Percentiles rank a stretch among this genome's conserved stretches.
phyloP scores from a whole-genome alignment of 2,113 vertebrate genomes.

The Rostratula benghalensis region DNA sequence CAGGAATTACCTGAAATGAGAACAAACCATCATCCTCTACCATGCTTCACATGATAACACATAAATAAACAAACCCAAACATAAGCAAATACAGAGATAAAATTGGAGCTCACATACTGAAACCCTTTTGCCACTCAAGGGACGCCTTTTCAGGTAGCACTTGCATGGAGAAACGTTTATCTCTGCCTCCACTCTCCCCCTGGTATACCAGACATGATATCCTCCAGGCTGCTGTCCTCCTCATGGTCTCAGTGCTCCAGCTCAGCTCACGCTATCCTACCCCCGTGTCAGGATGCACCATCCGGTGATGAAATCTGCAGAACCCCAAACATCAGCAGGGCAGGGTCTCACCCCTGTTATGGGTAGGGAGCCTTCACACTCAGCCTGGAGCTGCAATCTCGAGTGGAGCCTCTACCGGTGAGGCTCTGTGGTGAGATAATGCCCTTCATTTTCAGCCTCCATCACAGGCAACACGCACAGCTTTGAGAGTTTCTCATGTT shows the following conservation, averaged over 20 bases:
- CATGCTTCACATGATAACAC: background rate
- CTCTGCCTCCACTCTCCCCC: background rate
- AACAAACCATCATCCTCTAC: background rate
- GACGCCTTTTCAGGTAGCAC: background rate
- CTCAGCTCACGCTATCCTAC: background rate
- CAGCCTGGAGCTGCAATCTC: background rate
- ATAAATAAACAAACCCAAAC: background rate
- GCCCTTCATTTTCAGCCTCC: background rate
- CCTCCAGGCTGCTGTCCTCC: background rate
- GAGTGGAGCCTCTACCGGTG: rapidly evolving
- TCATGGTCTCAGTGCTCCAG: background rate
- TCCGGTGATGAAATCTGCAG: background rate
- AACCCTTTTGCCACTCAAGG: background rate
- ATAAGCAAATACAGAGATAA: background rate
- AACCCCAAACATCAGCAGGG: background rate
- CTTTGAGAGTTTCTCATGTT: rapidly evolving
- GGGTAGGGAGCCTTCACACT: background rate
- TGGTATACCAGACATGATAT: background rate
- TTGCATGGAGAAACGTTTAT: background rate
- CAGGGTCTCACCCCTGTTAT: background rate
- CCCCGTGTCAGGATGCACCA: background rate
- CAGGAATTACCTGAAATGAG: background rate
- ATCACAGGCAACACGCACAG: rapidly evolving
- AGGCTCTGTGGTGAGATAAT: background rate
- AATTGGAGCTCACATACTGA: background rate